A percentile compares a stretch with the other conserved stretches of the same genome.
These are phyloP conservation scores for Drosophila athabasca DNA, from an alignment of 1,140 invertebrate species.

Conservation along the genomic window DNA sequence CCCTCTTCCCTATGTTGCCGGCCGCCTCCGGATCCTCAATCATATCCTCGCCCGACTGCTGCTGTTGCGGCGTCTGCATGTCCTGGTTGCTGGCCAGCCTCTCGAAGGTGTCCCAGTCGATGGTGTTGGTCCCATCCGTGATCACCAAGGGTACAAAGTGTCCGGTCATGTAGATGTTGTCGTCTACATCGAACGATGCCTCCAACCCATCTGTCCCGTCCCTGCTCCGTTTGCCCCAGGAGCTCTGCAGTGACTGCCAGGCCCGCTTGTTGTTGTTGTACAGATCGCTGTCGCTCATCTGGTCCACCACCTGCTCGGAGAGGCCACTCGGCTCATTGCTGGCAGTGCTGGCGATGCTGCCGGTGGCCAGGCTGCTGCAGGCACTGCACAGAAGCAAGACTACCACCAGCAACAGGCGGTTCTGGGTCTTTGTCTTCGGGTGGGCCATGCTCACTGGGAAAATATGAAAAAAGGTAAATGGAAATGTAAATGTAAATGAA, in stretches of 20 bases:
- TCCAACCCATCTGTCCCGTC: constrained; percentile 19
- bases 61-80: constrained; percentile 14
- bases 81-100: constrained; percentile 53
- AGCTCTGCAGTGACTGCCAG: constrained; percentile 86
- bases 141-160: constrained; percentile 76
- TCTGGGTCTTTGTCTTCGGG: constrained; percentile 27
- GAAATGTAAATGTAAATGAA: constrained; percentile 37
- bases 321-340: constrained; percentile 55
- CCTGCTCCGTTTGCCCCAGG: constrained; percentile 86
- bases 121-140: constrained; percentile 71
- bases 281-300: constrained; percentile 57
- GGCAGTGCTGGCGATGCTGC: constrained; percentile 11
- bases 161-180: constrained; percentile 69
- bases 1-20: constrained; percentile 85
- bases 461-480: neutral
- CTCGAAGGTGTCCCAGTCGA: constrained; percentile 73
- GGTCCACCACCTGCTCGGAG: constrained; percentile 64
- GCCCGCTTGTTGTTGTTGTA: constrained; percentile 85
- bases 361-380: constrained; percentile 30
- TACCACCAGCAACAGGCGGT: constrained; percentile 25
- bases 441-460: constrained; percentile 44
- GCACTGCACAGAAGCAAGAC: constrained; percentile 48
- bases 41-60: constrained; percentile 49
- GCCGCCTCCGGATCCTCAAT: constrained; percentile 29
- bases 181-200: constrained; percentile 25